phyloP scores from a whole-genome alignment of 2,888 invertebrate species.

The Pammene aurita region DNA sequence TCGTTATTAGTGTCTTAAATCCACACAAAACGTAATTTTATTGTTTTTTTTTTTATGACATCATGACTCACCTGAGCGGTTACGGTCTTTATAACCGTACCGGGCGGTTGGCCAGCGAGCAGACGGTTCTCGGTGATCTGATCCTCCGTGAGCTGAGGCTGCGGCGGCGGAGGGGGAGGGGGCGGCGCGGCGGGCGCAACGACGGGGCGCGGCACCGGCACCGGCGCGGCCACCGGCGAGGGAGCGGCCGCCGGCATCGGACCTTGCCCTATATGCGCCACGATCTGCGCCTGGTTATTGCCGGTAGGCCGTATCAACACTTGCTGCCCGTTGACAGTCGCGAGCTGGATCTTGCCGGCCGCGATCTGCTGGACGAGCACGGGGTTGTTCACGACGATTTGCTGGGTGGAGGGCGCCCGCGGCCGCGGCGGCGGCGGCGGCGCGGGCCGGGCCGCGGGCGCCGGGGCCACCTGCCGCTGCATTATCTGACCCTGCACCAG shows the following conservation, averaged over 20 bases:
- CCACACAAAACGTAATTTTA: background rate
- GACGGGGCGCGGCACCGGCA: constrained; percentile 51
- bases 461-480: constrained; percentile 53
- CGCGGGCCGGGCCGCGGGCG: constrained; percentile 49
- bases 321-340: constrained; percentile 93
- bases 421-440: constrained; percentile 56
- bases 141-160: constrained; percentile 69
- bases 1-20: background rate
- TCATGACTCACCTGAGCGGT: constrained; percentile 90
- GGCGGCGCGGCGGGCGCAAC: constrained; percentile 49
- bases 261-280: constrained; percentile 87
- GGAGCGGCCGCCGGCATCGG: constrained; percentile 60
- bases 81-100: constrained; percentile 93
- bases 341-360: constrained; percentile 91
- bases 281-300: constrained; percentile 90
- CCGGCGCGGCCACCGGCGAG: constrained; percentile 48
- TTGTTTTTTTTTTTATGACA: background rate
- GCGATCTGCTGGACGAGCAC: constrained; percentile 91
- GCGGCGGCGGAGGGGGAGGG: constrained; percentile 49
- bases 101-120: constrained; percentile 91
- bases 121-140: constrained; percentile 87
- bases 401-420: constrained; percentile 77
- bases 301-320: constrained; percentile 91
- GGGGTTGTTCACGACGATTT: constrained; percentile 90
- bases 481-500: constrained; percentile 63